Evolutionary conservation across 2,888 invertebrate species (phyloP).

Genomic region (Tillus elongatus): DNA sequence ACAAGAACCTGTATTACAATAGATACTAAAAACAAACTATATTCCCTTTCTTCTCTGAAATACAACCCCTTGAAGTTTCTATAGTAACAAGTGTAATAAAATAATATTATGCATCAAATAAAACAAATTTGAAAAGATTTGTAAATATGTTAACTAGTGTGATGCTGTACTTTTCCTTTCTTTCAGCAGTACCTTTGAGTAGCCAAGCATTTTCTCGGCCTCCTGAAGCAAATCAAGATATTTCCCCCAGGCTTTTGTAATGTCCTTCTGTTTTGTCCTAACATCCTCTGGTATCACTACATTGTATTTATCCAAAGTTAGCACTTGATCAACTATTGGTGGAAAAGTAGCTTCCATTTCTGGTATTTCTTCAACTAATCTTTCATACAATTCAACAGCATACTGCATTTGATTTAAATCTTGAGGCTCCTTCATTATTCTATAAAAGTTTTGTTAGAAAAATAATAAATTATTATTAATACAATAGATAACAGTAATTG

Average conservation of each 20-base stretch:
- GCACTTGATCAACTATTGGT: conserved; percentile 65
- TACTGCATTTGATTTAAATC: conserved; percentile 64
- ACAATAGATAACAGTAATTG: too few species aligned
- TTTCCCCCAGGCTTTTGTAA: conserved; percentile 57
- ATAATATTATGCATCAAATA: background rate
- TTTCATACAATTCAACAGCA: conserved; percentile 59
- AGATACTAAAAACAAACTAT: conserved; percentile 5
- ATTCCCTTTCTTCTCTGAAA: too few species aligned
- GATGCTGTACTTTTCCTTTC: background rate
- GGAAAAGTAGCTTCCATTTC: conserved; percentile 62
- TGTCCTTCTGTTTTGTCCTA: conserved; percentile 47
- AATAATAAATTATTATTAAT: background rate
- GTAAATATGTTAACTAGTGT: too few species aligned
- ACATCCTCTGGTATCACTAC: conserved; percentile 58
- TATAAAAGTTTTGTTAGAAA: conserved; percentile 32
- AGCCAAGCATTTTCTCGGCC: conserved; percentile 63
- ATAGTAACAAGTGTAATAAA: too few species aligned
- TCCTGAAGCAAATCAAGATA: conserved; percentile 62
- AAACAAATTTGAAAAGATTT: too few species aligned
- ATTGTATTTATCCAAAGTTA: conserved; percentile 63
- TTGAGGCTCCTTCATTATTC: conserved; percentile 56
- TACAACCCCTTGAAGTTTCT: too few species aligned
- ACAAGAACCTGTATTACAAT: conserved; percentile 4
- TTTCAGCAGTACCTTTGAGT: conserved; percentile 50
- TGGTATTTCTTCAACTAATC: conserved; percentile 55